Conservation (phyloP, 2,797 vertebrate genomes). For the Takifugu rubripes region DNA sequence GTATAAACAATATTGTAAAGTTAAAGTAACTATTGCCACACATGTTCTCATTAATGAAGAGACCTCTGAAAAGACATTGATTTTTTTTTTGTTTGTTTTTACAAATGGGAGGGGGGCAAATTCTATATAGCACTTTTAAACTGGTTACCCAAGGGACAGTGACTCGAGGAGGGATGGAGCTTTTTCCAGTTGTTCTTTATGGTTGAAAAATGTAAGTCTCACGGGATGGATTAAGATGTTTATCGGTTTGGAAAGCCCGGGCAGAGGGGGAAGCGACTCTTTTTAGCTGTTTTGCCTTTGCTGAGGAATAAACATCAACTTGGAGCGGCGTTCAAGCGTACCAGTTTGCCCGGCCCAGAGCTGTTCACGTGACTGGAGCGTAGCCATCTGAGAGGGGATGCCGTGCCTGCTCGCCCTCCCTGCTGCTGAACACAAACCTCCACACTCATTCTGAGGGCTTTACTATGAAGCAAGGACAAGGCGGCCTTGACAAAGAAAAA, state of each 20-base stretch:
- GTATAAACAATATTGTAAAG: slow-evolving; percentile 83
- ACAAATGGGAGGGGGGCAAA: slow-evolving; percentile 36
- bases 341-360: slow-evolving; percentile 36
- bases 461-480: no score
- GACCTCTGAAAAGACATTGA: slow-evolving; percentile 61
- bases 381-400: slow-evolving; percentile 57
- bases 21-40: slow-evolving; percentile 74
- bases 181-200: slow-evolving; percentile 31
- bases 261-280: slow-evolving; percentile 56
- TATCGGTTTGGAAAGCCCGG: slow-evolving; percentile 27
- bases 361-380: slow-evolving; percentile 45
- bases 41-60: slow-evolving; percentile 66
- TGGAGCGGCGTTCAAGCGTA: slow-evolving; percentile 50
- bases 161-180: slow-evolving; percentile 38
- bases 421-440: slow-evolving; percentile 77
- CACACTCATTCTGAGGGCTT: slow-evolving; percentile 8
- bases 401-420: slow-evolving; percentile 74
- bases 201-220: slow-evolving; percentile 32
- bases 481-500: no score
- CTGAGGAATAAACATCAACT: slow-evolving; percentile 65
- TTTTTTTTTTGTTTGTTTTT: slow-evolving; percentile 39
- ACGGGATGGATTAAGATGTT: no score
- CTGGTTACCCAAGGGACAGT: slow-evolving; percentile 59
- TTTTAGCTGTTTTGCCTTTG: slow-evolving; percentile 49
- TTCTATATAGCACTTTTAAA: slow-evolving; percentile 73